phyloP scores from a whole-genome alignment of 2,113 vertebrate species.

The Oreochromis aureus region DNA sequence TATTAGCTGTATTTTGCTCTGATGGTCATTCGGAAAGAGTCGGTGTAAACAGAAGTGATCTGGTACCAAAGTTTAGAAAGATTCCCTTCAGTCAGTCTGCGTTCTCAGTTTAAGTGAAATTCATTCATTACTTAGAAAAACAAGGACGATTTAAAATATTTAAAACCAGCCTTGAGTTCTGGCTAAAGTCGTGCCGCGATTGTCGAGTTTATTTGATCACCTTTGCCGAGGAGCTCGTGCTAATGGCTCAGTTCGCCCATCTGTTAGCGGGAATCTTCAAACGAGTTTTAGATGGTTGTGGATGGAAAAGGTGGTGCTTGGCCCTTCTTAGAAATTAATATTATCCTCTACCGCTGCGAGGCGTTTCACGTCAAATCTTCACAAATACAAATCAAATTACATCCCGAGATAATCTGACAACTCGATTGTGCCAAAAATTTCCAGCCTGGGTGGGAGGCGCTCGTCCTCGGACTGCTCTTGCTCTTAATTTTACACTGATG shows the following conservation, averaged over 20 bases:
- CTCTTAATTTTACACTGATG: not conserved
- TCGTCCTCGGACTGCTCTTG: not conserved
- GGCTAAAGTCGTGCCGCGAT: not conserved
- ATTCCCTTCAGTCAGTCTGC: not conserved
- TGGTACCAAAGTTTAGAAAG: not conserved
- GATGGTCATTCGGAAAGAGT: not conserved
- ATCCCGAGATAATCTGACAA: not conserved
- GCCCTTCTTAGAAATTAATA: not conserved
- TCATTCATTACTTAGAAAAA: not conserved
- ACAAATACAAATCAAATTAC: not conserved
- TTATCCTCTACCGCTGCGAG: not conserved
- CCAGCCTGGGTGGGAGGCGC: not conserved
- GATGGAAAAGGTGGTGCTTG: not conserved
- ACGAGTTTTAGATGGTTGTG: not conserved
- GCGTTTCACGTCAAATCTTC: not conserved
- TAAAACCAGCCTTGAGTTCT: not conserved
- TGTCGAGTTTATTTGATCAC: not conserved
- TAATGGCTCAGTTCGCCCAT: not conserved
- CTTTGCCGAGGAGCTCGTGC: not conserved
- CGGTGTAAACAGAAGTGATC: not conserved
- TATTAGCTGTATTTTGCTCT: not conserved
- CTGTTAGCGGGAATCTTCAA: not conserved
- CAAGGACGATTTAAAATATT: not conserved
- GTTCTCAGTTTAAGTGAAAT: not conserved
- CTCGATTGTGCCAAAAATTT: not conserved